Percentiles rank a stretch among this genome's conserved stretches.
These are phyloP conservation scores for Fukomys damarensis DNA, from an alignment of 2,113 vertebrate genomes.

Conservation along the genomic window DNA sequence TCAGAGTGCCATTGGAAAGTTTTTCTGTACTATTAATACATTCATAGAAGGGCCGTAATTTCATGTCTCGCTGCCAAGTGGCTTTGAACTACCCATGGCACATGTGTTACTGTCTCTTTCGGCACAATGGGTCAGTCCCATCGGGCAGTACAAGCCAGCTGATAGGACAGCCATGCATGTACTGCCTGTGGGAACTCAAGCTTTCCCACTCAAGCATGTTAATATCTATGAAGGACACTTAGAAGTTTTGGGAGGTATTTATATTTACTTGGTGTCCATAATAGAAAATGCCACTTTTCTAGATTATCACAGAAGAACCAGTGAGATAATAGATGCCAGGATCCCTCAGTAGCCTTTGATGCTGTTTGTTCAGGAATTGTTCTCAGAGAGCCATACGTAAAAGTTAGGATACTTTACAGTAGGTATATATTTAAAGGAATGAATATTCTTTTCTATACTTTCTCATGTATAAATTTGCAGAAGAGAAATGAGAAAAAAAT, in stretches of 20 bases:
- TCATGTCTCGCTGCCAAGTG: background rate
- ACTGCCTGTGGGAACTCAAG: too few relatives aligned
- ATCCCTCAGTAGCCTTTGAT: background rate
- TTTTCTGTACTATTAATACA: background rate
- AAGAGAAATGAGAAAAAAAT: background rate
- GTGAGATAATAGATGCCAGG: background rate
- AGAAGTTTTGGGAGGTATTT: background rate
- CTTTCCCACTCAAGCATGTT: too few relatives aligned
- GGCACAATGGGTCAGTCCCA: background rate
- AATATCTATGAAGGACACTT: background rate
- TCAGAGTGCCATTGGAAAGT: background rate
- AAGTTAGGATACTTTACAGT: background rate
- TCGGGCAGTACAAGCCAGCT: background rate
- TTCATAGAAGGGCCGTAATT: background rate
- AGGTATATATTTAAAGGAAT: background rate
- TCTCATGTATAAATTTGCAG: background rate
- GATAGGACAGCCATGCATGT: too few relatives aligned
- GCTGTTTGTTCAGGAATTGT: background rate
- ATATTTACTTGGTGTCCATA: background rate
- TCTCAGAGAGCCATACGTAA: background rate
- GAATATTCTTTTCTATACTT: background rate
- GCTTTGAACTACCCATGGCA: background rate
- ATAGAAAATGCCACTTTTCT: background rate
- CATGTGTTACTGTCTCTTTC: background rate
- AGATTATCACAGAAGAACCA: background rate